These are phyloP conservation scores for Pristis pectinata DNA, from an alignment of 2,797 vertebrate species.

Conservation along the genomic window DNA sequence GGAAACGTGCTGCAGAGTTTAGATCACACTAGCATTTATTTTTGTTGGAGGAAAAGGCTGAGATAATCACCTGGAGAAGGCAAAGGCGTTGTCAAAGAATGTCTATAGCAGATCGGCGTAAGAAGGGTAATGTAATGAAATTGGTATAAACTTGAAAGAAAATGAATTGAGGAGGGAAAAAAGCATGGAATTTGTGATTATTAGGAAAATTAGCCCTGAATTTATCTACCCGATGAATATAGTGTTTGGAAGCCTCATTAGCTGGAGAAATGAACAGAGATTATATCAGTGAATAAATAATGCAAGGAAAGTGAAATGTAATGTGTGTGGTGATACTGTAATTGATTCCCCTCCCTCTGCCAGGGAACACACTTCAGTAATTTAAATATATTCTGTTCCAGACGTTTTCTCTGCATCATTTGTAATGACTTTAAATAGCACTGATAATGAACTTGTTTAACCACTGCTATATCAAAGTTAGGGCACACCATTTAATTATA, in stretches of 20 bases:
- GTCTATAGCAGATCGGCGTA: background rate
- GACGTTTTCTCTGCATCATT: constrained; percentile 11
- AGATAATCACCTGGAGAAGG: background rate
- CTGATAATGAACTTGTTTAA: constrained; percentile 36
- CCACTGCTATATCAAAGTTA: constrained; percentile 18
- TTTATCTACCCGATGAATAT: background rate
- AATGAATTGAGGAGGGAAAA: background rate
- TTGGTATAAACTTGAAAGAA: background rate
- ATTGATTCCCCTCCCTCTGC: background rate
- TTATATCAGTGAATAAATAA: background rate
- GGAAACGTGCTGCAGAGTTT: background rate
- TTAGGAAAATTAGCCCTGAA: background rate
- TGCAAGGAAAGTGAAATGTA: background rate
- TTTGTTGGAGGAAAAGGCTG: background rate
- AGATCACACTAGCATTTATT: background rate
- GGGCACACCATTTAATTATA: constrained; percentile 29
- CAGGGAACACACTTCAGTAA: background rate
- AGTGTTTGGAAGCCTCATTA: background rate
- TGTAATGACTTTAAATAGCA: constrained; percentile 26
- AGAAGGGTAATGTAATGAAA: background rate
- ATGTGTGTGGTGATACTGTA: background rate
- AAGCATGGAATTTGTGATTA: background rate
- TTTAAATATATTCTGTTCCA: constrained; percentile 9
- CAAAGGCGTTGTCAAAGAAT: background rate
- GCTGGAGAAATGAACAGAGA: background rate